phyloP scores from a whole-genome alignment of 2,797 vertebrate genomes.

The Myotis planiceps region DNA sequence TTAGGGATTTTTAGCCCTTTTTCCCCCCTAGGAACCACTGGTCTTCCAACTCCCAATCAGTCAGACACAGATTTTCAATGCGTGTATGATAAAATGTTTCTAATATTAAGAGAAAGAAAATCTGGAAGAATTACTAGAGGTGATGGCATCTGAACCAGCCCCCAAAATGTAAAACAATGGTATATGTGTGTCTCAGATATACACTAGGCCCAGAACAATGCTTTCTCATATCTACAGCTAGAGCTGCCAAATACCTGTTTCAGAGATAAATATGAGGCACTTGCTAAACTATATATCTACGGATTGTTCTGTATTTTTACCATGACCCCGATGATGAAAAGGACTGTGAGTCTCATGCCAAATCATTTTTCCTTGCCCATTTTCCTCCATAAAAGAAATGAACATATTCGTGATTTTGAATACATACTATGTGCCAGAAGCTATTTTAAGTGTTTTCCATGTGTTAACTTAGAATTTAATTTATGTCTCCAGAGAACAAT shows the following conservation, averaged over 20 bases:
- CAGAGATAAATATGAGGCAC: neutral
- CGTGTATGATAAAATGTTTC: neutral
- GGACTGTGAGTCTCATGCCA: neutral
- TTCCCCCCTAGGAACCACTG: neutral
- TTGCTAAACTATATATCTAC: neutral
- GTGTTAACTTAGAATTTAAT: slow-evolving; percentile 7
- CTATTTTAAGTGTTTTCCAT: neutral
- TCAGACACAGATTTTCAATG: neutral
- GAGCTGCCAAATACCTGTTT: neutral
- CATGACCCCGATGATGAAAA: neutral
- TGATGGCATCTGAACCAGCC: neutral
- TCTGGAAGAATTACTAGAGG: neutral
- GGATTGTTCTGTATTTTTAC: neutral
- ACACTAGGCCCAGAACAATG: neutral
- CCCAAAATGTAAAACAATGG: neutral
- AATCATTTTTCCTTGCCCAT: neutral
- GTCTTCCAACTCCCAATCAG: neutral
- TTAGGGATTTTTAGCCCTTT: neutral
- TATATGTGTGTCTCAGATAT: neutral
- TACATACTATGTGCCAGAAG: neutral
- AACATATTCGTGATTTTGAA: slow-evolving; percentile 12
- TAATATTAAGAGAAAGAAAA: neutral
- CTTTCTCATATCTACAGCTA: neutral
- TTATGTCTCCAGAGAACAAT: neutral
- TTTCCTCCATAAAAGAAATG: neutral